Base-by-base conservation (phyloP, 2,888 invertebrate genomes). In the Pachymerium ferrugineum region DNA sequence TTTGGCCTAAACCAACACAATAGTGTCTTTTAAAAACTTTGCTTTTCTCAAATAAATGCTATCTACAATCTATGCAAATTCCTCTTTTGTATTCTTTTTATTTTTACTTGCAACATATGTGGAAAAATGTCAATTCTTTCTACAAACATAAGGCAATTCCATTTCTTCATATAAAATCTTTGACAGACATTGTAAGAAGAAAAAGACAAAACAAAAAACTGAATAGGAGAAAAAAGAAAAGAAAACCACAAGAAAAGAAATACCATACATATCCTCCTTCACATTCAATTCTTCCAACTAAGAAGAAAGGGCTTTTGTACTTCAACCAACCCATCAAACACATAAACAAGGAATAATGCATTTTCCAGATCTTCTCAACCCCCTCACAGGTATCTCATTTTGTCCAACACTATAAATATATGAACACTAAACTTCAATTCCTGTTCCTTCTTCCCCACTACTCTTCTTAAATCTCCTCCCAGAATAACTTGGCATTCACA, bases 281-380 rank as follows among this genome's bases (percentile, higher is more conserved):
- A 8, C 28, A 62, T 10, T 28, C 62, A 22, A 62, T 62, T 62
- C 62, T 62, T 62, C 62, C 22, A 62, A 62, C 28, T 28, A 28
- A 62, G 62, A n/a, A n/a, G n/a, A n/a, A n/a, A n/a, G n/a, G n/a
- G n/a, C n/a, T 62, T 62, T 62, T 62, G 28, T 62, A 62, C n/a
- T 62, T 25, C 62, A 62, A 25, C 2, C 25, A 62, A 62, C 28
- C 62, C 62, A 62, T 28, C 62, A 62, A 22, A 22, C 25, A 62
- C n/a, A 62, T 62, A 22, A 62, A 62, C 62, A 62, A 62, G 62
- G 62, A 62, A 62, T 62, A 62, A 62, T 62, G 62, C 62, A 62
- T 62, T 47, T 47, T 62, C 38, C 28, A 62, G 62, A 62, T 62
- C 62, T 62, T 62, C 62, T 28, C 62, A 62, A 62, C 22, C 25